Evolutionary conservation across 2,797 vertebrate genomes (phyloP).

Genomic region (Monodelphis domestica): DNA sequence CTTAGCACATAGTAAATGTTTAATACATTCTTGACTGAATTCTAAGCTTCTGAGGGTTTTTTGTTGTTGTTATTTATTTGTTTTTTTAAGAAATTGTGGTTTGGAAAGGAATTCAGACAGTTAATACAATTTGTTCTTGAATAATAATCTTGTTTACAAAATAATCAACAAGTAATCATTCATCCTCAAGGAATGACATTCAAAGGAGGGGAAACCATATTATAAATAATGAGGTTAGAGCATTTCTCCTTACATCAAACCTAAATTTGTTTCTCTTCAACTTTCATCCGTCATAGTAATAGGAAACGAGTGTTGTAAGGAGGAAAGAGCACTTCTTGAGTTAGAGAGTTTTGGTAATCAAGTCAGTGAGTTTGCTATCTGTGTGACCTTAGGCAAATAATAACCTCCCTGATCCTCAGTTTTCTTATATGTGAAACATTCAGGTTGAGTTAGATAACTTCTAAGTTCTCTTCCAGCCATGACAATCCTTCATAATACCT

Average conservation of each 20-base stretch:
- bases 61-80: too few species aligned
- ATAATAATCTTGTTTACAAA: too few species aligned
- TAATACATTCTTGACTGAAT: background rate
- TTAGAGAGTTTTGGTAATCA: background rate
- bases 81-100: background rate
- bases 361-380: background rate
- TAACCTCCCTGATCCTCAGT: background rate
- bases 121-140: background rate
- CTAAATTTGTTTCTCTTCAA: background rate
- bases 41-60: too few species aligned
- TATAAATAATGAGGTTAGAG: background rate
- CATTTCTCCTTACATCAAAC: too few species aligned
- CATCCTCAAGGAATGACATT: background rate
- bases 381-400: background rate
- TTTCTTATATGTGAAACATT: background rate
- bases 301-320: background rate
- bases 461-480: background rate
- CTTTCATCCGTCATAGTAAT: background rate
- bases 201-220: background rate
- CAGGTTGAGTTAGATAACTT: background rate
- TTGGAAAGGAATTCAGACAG: background rate
- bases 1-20: background rate
- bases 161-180: background rate
- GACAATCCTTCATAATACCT: background rate
- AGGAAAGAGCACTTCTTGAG: background rate